Percentiles rank a stretch among this genome's conserved stretches.
phyloP scores from a whole-genome alignment of 2,797 vertebrate species.

The Tokudaia muenninki region DNA sequence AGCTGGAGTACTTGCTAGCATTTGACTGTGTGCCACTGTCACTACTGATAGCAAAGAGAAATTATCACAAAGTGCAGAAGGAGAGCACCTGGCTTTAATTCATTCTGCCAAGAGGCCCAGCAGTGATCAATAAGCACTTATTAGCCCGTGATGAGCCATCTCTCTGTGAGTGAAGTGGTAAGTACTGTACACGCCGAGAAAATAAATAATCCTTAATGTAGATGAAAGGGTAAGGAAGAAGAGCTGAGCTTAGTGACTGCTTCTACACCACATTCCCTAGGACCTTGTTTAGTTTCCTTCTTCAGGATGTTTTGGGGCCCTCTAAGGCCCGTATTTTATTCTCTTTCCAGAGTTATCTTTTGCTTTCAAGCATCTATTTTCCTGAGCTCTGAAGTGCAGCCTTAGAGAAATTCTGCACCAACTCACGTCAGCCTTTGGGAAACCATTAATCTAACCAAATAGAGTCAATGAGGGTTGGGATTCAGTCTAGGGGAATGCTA shows the following conservation, averaged over 20 bases:
- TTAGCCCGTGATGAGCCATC: slow-evolving; percentile 54
- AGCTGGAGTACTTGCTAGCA: slow-evolving; percentile 43
- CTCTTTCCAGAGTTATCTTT: neutral
- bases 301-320: neutral
- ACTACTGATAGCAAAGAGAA: slow-evolving; percentile 43
- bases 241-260: neutral
- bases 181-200: slow-evolving; percentile 40
- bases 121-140: slow-evolving; percentile 77
- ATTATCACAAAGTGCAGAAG: slow-evolving; percentile 13
- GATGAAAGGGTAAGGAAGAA: neutral
- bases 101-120: slow-evolving; percentile 69
- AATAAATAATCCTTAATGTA: slow-evolving; percentile 34
- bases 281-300: slow-evolving; percentile 13
- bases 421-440: neutral
- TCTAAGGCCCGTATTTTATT: neutral
- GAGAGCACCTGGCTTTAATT: slow-evolving; percentile 68
- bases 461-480: neutral
- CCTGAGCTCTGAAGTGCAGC: neutral
- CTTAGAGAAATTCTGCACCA: neutral
- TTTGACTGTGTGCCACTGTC: slow-evolving; percentile 57
- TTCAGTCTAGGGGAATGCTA: neutral
- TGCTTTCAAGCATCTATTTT: neutral
- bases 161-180: slow-evolving; percentile 45
- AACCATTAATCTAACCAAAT: slow-evolving; percentile 9
- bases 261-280: neutral